Conservation (phyloP, 2,888 invertebrate species). For the Acrobeloides nanus region DNA sequence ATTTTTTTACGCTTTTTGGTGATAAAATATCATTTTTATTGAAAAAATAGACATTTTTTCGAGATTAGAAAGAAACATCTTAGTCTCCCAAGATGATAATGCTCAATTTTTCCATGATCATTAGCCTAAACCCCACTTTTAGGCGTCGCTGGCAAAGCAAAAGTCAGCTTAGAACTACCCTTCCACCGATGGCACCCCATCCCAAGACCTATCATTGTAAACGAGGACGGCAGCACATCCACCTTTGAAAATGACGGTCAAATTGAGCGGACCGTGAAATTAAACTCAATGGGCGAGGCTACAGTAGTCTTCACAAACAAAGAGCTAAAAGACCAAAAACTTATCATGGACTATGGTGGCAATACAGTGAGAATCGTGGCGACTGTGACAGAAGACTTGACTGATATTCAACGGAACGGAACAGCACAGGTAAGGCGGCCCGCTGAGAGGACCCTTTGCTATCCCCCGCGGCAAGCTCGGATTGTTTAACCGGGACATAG, state of each 20-base stretch:
- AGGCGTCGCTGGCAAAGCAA: constrained; percentile 61
- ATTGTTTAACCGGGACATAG: too few relatives aligned
- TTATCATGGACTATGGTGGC: constrained; percentile 70
- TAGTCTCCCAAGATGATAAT: too few relatives aligned
- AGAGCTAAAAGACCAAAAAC: constrained; percentile 48
- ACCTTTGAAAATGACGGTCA: constrained; percentile 29
- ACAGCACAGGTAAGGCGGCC: constrained; percentile 32
- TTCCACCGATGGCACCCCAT: constrained; percentile 41
- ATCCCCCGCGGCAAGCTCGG: too few relatives aligned
- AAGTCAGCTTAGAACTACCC: constrained; percentile 33
- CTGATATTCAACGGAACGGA: constrained; percentile 57
- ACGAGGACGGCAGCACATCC: constrained; percentile 23
- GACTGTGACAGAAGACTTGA: constrained; percentile 79
- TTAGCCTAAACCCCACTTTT: too few relatives aligned
- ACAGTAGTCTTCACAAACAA: constrained; percentile 46
- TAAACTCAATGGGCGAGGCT: constrained; percentile 47
- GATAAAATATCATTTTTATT: too few relatives aligned
- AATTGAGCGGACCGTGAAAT: constrained; percentile 44
- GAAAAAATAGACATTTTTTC: too few relatives aligned
- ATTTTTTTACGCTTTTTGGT: too few relatives aligned
- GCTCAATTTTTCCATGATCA: too few relatives aligned
- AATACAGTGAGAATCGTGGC: constrained; percentile 77
- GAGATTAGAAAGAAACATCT: too few relatives aligned
- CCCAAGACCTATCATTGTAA: constrained; percentile 6
- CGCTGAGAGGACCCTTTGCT: neutral